Percentiles rank a stretch among this genome's conserved stretches.
phyloP scores from a whole-genome alignment of 2,113 vertebrate species.

The Megaceryle torquata region DNA sequence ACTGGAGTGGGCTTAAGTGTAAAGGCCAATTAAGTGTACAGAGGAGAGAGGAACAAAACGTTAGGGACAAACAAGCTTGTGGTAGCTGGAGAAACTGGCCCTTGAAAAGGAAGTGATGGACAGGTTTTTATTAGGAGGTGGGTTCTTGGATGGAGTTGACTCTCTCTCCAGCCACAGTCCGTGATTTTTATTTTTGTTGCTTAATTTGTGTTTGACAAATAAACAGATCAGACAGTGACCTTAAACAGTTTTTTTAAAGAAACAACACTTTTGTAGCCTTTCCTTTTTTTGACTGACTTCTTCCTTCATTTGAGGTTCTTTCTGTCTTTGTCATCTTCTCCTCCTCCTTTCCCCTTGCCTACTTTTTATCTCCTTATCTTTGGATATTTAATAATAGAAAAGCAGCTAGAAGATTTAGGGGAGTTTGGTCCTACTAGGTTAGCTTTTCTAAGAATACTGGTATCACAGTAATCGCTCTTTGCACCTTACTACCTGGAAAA shows the following conservation, averaged over 20 bases:
- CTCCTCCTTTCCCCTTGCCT: background rate
- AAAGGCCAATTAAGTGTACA: constrained; percentile 25
- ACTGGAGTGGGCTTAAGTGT: background rate
- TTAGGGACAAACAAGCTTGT: background rate
- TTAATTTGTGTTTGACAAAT: background rate
- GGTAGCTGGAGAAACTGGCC: background rate
- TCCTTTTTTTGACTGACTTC: background rate
- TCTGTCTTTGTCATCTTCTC: background rate
- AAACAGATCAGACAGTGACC: background rate
- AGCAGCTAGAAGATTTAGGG: background rate
- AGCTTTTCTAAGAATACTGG: background rate
- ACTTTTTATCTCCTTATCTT: background rate
- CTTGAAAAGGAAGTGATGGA: background rate
- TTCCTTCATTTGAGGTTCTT: background rate
- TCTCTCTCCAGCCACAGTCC: background rate
- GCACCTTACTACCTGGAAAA: background rate
- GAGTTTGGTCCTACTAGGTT: background rate
- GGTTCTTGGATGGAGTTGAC: background rate
- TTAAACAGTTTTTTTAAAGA: background rate
- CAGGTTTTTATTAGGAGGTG: background rate
- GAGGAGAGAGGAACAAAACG: background rate
- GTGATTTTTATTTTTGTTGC: background rate
- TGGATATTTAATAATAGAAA: background rate
- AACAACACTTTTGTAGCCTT: background rate
- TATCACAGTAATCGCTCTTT: background rate